Evolutionary conservation across 2,888 invertebrate species (phyloP).

Genomic region (Euproctis similis): DNA sequence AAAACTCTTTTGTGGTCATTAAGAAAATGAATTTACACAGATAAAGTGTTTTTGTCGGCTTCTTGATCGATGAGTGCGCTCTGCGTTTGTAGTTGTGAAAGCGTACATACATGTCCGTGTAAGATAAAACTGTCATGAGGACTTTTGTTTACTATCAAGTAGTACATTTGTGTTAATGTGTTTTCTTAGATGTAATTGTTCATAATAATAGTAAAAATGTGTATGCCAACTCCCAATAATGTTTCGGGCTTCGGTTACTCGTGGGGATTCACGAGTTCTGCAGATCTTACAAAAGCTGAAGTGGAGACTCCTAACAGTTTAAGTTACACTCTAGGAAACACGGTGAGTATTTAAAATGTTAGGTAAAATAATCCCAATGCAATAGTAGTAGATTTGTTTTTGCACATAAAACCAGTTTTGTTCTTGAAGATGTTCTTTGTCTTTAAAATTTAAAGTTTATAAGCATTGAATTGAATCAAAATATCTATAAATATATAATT

Average conservation of each 20-base stretch:
- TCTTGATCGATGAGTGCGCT: conserved; percentile 59
- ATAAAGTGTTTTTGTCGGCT: conserved; percentile 45
- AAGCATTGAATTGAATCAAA: no score
- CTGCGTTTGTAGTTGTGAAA: conserved; percentile 70
- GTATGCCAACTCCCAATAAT: conserved; percentile 74
- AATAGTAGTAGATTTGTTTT: no score
- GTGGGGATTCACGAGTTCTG: conserved; percentile 70
- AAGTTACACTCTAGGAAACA: conserved; percentile 69
- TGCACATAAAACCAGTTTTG: no score
- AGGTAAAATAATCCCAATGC: no score
- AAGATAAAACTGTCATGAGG: conserved; percentile 72
- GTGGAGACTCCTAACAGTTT: conserved; percentile 69
- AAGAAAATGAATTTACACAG: conserved; percentile 30
- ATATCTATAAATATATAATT: no score
- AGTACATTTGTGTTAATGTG: conserved; percentile 61
- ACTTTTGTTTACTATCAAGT: conserved; percentile 66
- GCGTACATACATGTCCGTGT: conserved; percentile 65
- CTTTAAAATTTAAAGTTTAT: no score
- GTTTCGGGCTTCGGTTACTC: conserved; percentile 72
- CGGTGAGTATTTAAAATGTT: conserved; percentile 44
- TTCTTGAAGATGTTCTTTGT: no score
- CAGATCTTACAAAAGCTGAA: conserved; percentile 68
- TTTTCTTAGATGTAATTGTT: conserved; percentile 49
- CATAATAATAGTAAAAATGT: conserved; percentile 50
- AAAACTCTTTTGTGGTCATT: conserved; percentile 19